Evolutionary conservation across 2,888 invertebrate genomes (phyloP).

Genomic region (Mesopsocus fuscifrons): DNA sequence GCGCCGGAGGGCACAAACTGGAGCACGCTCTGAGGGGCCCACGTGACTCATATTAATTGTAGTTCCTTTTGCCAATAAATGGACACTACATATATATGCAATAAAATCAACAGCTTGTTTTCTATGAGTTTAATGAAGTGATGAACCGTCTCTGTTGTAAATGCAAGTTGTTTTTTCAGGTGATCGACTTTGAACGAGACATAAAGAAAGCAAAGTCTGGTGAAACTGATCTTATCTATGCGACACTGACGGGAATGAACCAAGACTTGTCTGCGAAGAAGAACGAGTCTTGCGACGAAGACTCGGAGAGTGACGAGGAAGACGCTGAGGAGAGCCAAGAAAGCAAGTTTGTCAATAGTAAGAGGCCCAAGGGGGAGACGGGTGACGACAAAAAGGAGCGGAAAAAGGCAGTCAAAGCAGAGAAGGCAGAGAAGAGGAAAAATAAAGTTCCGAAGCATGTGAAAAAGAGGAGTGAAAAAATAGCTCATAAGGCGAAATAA

Average conservation of each 20-base stretch:
- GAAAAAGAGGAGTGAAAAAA: conserved; percentile 71
- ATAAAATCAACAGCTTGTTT: too few species aligned
- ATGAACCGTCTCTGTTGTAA: too few species aligned
- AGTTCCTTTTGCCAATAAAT: too few species aligned
- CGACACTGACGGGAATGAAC: conserved; percentile 70
- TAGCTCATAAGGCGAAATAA: conserved; percentile 25
- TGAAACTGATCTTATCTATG: conserved; percentile 54
- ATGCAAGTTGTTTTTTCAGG: conserved; percentile 36
- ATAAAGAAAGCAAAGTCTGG: conserved; percentile 61
- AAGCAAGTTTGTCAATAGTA: conserved; percentile 40
- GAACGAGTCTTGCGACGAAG: conserved; percentile 20
- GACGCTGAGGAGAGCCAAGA: conserved; percentile 21
- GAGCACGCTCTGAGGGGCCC: too few species aligned
- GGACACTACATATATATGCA: too few species aligned
- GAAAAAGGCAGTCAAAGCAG: conserved; percentile 76
- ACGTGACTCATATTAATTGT: too few species aligned
- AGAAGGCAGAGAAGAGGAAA: conserved; percentile 73
- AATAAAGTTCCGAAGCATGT: conserved; percentile 82
- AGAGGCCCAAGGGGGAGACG: conserved; percentile 62
- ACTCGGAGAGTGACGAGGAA: conserved; percentile 30
- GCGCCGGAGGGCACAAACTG: too few species aligned
- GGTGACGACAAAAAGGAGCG: conserved; percentile 62
- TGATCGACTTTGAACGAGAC: conserved; percentile 70
- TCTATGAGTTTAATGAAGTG: too few species aligned
- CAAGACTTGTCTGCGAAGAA: conserved; percentile 52